Conservation (phyloP, 2,113 vertebrate genomes). For the Tylochromis polylepis region DNA sequence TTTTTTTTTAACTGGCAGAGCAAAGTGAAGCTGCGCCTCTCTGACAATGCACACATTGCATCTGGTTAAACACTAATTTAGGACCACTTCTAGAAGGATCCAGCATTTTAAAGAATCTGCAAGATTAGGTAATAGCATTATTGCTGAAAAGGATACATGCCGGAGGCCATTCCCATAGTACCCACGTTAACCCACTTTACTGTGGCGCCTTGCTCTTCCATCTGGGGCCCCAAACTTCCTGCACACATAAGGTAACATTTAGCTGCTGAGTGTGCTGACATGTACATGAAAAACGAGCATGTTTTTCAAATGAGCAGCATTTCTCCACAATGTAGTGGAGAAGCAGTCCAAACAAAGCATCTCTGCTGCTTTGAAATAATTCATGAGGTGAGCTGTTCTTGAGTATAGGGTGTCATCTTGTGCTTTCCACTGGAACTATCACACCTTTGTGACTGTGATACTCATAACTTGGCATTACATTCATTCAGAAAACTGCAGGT, state of each 20-base stretch:
- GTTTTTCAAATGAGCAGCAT: not conserved
- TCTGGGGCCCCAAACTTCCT: not conserved
- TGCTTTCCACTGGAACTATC: not conserved
- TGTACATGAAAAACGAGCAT: not conserved
- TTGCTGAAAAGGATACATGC: not conserved
- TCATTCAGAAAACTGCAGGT: not conserved
- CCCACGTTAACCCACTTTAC: not conserved
- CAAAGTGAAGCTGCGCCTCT: not conserved
- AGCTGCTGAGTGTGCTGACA: not conserved
- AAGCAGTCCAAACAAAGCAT: not conserved
- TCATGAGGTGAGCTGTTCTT: conserved; percentile 42
- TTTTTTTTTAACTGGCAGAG: not conserved
- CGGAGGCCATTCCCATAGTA: not conserved
- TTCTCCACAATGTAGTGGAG: not conserved
- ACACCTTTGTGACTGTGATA: not conserved
- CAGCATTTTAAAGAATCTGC: not conserved
- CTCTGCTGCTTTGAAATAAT: conserved; percentile 56
- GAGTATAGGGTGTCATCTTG: conserved; percentile 46
- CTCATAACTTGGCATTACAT: not conserved
- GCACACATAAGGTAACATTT: not conserved
- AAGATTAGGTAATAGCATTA: not conserved
- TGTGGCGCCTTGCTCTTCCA: not conserved
- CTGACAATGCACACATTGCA: not conserved
- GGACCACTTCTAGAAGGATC: not conserved
- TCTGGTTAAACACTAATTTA: not conserved